A percentile compares a stretch with the other conserved stretches of the same genome.
Evolutionary conservation across 1,140 invertebrate genomes (phyloP).

Genomic region (Cotesia chilonis): DNA sequence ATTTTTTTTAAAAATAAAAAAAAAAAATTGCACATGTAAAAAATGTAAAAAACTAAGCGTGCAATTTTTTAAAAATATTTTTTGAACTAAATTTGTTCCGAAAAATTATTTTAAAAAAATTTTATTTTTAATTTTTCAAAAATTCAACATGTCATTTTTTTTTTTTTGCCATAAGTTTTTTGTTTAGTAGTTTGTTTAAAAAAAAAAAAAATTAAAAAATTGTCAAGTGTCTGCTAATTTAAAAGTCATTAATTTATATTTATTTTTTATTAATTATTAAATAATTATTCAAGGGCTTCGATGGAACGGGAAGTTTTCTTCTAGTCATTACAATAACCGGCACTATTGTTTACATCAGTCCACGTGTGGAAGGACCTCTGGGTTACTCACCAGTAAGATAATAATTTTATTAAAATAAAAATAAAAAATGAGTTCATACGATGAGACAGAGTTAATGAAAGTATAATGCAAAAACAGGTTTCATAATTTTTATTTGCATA

Average conservation of each 20-base stretch:
- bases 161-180: too few species aligned
- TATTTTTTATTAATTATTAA: background rate
- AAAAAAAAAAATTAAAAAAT: background rate
- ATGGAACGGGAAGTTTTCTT: slow-evolving; percentile 75
- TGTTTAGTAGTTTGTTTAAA: background rate
- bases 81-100: too few species aligned
- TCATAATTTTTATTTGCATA: background rate
- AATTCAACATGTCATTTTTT: too few species aligned
- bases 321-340: slow-evolving; percentile 82
- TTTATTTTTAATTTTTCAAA: too few species aligned
- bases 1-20: too few species aligned
- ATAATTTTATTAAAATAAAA: slow-evolving; percentile 12
- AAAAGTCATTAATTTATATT: too few species aligned
- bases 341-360: slow-evolving; percentile 87
- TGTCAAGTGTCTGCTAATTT: too few species aligned
- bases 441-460: background rate
- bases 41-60: too few species aligned
- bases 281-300: slow-evolving; percentile 63
- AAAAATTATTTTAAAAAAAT: too few species aligned
- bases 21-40: too few species aligned
- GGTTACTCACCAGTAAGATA: slow-evolving; percentile 82
- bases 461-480: too few species aligned
- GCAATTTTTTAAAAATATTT: too few species aligned
- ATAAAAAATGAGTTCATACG: background rate
- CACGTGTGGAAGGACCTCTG: slow-evolving; percentile 82